Evolutionary conservation across 2,797 vertebrate genomes (phyloP), one percentile per base, ranked within the genome.

Genomic region (Eurystomus glaucurus): DNA sequence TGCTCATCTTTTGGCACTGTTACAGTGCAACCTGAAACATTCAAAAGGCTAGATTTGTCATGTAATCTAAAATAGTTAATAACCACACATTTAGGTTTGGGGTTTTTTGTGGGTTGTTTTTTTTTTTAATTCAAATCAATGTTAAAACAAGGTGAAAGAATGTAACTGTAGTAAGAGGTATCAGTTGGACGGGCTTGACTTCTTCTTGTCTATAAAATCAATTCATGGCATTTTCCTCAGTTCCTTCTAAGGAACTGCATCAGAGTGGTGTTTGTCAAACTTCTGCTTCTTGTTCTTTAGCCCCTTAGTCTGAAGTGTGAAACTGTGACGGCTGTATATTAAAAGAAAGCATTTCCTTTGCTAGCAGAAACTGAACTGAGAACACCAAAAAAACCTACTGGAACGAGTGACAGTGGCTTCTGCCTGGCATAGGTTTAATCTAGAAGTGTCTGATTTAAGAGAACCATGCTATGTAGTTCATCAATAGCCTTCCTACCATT

Each of bases 1-100:
- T 93, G 52, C 65, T 95, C 94, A 68, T 97, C 79, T 93, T 96
- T 85, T n/a, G 28, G n/a, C 50, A 72, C 84, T 62, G 66, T 85
- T 85, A 87, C 50, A 4, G 7, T 84, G 65, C 58, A 90, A 41
- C 23, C 50, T 64, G 82, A 95, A 79, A 65, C 48, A 29, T 52
- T 87, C 29, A 28, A 51, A 75, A 71, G 16, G 21, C 46, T 61
- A 51, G 41, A 57, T 57, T 83, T 85, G 22, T 39, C 21, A 50
- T 14, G 14, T 14, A 52, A 61, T 82, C 25, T 51, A 55, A 85
- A 92, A 51, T 4, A 46, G 37, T 35, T 79, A 35, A 64, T 66
- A 85, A 31, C 1, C 2, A n/a, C 31, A 12, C 22, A 20, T n/a
- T 52, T 74, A 17, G 5, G 2, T 2, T n/a, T 29, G 6, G 7